These are phyloP conservation scores for Phalacrocorax brasilianus DNA, from an alignment of 2,113 vertebrate species.

Conservation along the genomic window DNA sequence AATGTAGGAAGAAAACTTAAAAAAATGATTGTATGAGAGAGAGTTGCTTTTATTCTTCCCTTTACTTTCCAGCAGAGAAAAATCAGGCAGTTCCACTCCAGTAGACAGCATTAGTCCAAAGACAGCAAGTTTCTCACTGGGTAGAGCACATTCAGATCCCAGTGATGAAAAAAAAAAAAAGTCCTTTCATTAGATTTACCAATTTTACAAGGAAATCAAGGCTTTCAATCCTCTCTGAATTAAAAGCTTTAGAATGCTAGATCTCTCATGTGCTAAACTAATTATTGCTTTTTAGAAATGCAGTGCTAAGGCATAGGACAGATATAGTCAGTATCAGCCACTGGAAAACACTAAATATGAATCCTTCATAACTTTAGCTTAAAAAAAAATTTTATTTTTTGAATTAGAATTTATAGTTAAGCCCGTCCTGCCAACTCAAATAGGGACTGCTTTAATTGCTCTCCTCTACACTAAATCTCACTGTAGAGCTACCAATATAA, in stretches of 20 bases:
- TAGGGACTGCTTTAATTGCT: neutral
- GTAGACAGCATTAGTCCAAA: neutral
- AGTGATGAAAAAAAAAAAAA: neutral
- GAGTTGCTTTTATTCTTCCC: neutral
- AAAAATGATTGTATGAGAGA: neutral
- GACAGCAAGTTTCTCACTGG: neutral
- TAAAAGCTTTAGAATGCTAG: neutral
- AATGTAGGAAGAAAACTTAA: neutral
- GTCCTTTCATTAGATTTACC: neutral
- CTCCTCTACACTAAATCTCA: neutral
- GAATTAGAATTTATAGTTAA: neutral
- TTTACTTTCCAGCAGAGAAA: neutral
- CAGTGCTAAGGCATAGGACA: neutral
- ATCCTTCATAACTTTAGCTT: neutral
- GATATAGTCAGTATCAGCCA: neutral
- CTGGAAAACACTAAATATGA: neutral
- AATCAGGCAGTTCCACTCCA: neutral
- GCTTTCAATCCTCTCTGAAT: neutral
- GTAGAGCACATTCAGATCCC: neutral
- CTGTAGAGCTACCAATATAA: neutral
- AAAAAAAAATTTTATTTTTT: neutral
- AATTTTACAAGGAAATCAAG: neutral
- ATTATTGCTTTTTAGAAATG: neutral
- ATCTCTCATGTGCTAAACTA: neutral
- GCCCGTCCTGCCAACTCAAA: neutral